Base-by-base conservation (phyloP, 2,888 invertebrate genomes). In the Frankliniella fusca region DNA sequence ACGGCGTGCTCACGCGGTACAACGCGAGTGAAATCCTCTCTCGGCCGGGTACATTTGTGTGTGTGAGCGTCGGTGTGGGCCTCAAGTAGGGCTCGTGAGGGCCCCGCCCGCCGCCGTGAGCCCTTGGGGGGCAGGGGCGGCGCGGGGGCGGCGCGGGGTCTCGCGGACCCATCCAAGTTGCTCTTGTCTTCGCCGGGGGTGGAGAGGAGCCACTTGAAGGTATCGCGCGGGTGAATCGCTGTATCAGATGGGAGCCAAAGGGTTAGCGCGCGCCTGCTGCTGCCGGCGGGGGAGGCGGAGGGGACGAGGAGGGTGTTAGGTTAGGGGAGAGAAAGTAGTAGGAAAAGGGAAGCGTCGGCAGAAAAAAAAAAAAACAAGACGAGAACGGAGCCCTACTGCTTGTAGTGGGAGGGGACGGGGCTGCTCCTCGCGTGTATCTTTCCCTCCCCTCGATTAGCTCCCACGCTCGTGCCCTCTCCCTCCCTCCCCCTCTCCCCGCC, bases 151-250 rank as follows among this genome's bases (percentile, higher is more conserved):
- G 50, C 10, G 50, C 50, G 54, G 54, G 54, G 54, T 9, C 15
- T 3, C 15, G 11, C 61, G 61, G 38, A 7, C 61, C 18, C n/a
- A 61, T 61, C 61, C 61, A 27, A 23, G 70, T 27, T 27, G 70
- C 27, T 76, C 70, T 76, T 76, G 70, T 76, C 70, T 76, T 23
- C 70, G 70, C 23, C 70, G 70, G 23, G 70, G 12, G 54, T 2
- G 8, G 54, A 54, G 54, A 2, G 8, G 70, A 20, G 70, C 23
- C 23, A 70, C 23, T 70, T 23, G 23, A 12, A 76, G 70, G 27
- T 76, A 76, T 76, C 70, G 70, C 70, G 70, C 9, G 54, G 27
- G 23, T 76, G 27, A 76, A 76, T 76, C 70, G 70, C 70, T 76
- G 70, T 76, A 76, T 76, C 70, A 76, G 70, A 76, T 76, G 70